Base-by-base conservation (phyloP, 2,888 invertebrate species). In the Zygogramma bicolorata region DNA sequence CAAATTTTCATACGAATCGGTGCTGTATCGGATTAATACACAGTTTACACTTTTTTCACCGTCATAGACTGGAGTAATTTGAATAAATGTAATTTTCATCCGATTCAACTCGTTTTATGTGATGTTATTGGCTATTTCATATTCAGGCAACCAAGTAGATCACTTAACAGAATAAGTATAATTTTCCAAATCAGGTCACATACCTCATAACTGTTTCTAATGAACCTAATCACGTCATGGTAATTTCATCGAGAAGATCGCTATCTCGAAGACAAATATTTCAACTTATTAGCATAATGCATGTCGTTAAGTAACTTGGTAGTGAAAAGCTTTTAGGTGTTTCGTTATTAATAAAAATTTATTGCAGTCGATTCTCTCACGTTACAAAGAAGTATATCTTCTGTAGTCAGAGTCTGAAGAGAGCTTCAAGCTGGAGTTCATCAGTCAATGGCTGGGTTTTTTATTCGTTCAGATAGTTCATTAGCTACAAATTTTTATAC, bases 121-220 rank as follows among this genome's bases (percentile, higher is more conserved):
- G 15, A 42, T 15, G 6, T 6, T n/a, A 29, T 29, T 3, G 3
- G 15, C 6, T 18, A 18, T 46, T 18, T 46, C 20, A 18, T 15
- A 18, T 20, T 46, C 20, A 46, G 2, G 20, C 20, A 46, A 46
- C 20, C 8, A 4, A 46, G 46, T 18, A 46, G 46, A 53, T 53
- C 10, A 53, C 27, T 13, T 25, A 20, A 20, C 10, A 13, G 13
- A 34, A 34, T 34, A 34, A 34, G 10, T 13, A 34, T 34, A 22
- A 46, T 20, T 18, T 53, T 53, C 27, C 0, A 7, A 53, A 46
- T 29, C 46, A 63, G 46, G 46, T 20, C n/a, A 29, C 62, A 63
- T 63, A 46, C 40, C 46, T 27, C 5, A 49, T 63, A 63, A 63
- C 63, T 63, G 63, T 63, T 63, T 29, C 29, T 63, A 63, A 63